A percentile compares a stretch with the other conserved stretches of the same genome.
phyloP scores from a whole-genome alignment of 1,140 invertebrate genomes.

The Matsumurasca onukii region DNA sequence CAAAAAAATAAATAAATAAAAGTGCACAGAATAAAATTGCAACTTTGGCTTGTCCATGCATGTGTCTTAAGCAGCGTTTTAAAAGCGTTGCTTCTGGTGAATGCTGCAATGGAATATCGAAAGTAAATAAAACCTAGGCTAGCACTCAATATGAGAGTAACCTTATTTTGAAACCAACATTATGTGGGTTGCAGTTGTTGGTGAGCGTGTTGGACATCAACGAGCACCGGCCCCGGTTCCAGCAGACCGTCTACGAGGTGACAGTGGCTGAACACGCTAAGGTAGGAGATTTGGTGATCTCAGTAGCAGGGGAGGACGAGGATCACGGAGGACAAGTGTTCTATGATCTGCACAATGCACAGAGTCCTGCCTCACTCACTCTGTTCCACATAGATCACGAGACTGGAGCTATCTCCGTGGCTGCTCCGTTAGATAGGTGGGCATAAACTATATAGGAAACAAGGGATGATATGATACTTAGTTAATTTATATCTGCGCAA shows the following conservation, averaged over 20 bases:
- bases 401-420: slow-evolving; percentile 67
- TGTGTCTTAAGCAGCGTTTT: too few relatives aligned
- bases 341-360: slow-evolving; percentile 74
- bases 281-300: slow-evolving; percentile 61
- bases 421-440: slow-evolving; percentile 65
- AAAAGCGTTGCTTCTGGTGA: too few relatives aligned
- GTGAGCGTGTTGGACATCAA: slow-evolving; percentile 78
- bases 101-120: too few relatives aligned
- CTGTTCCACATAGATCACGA: slow-evolving; percentile 79
- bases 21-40: too few relatives aligned
- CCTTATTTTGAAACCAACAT: too few relatives aligned
- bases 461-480: not conserved
- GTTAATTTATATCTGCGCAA: too few relatives aligned
- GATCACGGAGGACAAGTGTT: slow-evolving; percentile 69
- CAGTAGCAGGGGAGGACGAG: slow-evolving; percentile 64
- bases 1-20: too few relatives aligned
- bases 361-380: slow-evolving; percentile 64
- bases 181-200: slow-evolving; percentile 59
- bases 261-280: slow-evolving; percentile 72
- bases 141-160: too few relatives aligned
- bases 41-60: too few relatives aligned
- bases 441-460: too few relatives aligned
- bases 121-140: too few relatives aligned
- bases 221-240: slow-evolving; percentile 77
- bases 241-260: slow-evolving; percentile 62